phyloP scores from a whole-genome alignment of 2,113 vertebrate genomes.

The Cephalopholis sonnerati region DNA sequence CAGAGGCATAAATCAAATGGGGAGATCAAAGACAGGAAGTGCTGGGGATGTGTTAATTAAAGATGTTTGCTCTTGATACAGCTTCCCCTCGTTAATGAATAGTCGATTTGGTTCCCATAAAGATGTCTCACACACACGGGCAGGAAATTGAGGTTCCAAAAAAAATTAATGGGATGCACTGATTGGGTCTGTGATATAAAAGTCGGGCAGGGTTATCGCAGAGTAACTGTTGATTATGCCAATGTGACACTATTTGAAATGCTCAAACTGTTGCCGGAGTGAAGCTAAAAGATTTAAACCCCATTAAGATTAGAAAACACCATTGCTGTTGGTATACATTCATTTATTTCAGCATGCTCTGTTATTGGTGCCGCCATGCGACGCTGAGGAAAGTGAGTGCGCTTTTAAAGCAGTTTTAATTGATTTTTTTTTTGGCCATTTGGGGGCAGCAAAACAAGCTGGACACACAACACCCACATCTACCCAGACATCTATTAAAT shows the following conservation, averaged over 20 bases:
- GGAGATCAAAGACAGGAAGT: conserved; percentile 80
- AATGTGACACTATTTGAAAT: conserved; percentile 46
- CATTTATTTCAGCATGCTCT: conserved; percentile 5
- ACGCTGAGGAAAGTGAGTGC: neutral
- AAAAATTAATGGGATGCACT: conserved; percentile 74
- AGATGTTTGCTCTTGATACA: conserved; percentile 86
- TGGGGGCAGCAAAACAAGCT: neutral
- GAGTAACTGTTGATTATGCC: conserved; percentile 56
- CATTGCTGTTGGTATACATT: neutral
- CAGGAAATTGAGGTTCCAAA: conserved; percentile 77
- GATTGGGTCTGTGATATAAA: conserved; percentile 71
- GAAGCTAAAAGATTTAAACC: conserved; percentile 1
- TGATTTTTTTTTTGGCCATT: neutral
- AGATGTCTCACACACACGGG: conserved; percentile 66
- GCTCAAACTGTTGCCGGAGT: conserved; percentile 13
- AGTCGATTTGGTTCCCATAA: conserved; percentile 81
- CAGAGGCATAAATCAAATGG: conserved; percentile 71
- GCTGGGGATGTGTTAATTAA: conserved; percentile 85
- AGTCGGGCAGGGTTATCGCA: conserved; percentile 54
- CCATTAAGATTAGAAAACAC: conserved; percentile 12
- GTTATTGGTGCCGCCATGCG: neutral
- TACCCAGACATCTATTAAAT: neutral
- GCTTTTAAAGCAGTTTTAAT: neutral
- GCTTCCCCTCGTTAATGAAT: conserved; percentile 78
- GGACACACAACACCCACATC: neutral